A percentile compares a stretch with the other conserved stretches of the same genome.
phyloP scores from a whole-genome alignment of 1,140 invertebrate species.

The Aplysia californica region DNA sequence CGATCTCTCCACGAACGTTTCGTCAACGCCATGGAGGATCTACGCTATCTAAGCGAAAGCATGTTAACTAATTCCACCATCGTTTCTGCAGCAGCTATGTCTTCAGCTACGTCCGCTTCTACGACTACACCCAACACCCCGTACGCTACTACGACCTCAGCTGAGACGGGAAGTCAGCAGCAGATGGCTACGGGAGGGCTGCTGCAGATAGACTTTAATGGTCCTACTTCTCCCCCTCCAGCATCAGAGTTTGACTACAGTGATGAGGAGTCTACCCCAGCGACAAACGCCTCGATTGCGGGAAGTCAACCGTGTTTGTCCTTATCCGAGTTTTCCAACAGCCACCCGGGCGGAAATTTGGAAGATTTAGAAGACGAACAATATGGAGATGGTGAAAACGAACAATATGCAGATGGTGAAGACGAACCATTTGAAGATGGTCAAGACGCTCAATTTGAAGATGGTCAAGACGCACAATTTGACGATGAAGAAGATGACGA shows the following conservation, averaged over 20 bases:
- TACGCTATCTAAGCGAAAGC: too few relatives aligned
- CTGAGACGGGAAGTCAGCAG: too few relatives aligned
- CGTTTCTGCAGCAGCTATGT: too few relatives aligned
- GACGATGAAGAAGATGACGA: neutral
- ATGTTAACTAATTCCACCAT: too few relatives aligned
- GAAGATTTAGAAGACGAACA: neutral
- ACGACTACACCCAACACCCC: too few relatives aligned
- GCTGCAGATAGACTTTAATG: neutral
- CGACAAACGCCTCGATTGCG: too few relatives aligned
- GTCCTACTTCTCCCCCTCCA: neutral
- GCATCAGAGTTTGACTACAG: neutral
- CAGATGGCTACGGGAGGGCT: neutral
- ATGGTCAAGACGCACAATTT: neutral
- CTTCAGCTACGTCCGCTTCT: too few relatives aligned
- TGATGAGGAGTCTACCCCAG: neutral
- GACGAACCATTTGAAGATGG: neutral
- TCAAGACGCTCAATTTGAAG: neutral
- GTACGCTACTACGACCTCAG: too few relatives aligned
- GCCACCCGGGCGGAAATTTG: neutral
- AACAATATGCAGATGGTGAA: too few relatives aligned
- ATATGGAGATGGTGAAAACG: too few relatives aligned
- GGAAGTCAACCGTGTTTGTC: conserved; percentile 14
- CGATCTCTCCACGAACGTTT: too few relatives aligned
- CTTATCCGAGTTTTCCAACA: neutral
- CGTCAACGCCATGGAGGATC: too few relatives aligned